A percentile compares a stretch with the other conserved stretches of the same genome.
These are phyloP conservation scores for Triops longicaudatus DNA, from an alignment of 1,140 invertebrate genomes.

Conservation along the genomic window DNA sequence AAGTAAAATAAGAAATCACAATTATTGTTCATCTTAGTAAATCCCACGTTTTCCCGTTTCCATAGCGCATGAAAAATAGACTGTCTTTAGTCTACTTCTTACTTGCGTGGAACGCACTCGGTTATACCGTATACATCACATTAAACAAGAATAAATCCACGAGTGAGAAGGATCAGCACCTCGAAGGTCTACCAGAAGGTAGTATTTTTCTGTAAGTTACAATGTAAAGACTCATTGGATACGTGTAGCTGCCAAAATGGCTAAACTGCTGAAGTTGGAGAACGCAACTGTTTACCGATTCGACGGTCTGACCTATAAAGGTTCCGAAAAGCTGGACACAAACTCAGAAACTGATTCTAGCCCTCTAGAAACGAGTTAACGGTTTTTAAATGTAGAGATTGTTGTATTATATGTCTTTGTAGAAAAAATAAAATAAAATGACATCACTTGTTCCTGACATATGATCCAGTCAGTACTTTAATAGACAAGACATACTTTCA, in stretches of 20 bases:
- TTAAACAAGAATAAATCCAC: neutral
- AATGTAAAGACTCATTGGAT: constrained; percentile 27
- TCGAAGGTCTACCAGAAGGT: neutral
- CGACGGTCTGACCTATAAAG: constrained; percentile 39
- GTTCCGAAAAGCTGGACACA: constrained; percentile 42
- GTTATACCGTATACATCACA: constrained; percentile 46
- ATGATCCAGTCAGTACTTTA: constrained; percentile 4
- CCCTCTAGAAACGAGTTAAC: neutral
- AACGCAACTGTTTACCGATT: constrained; percentile 47
- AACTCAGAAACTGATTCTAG: constrained; percentile 33
- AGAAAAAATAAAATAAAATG: constrained; percentile 19
- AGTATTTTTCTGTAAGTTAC: neutral
- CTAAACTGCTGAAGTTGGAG: constrained; percentile 44
- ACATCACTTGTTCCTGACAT: constrained; percentile 16
- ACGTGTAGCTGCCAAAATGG: constrained; percentile 40
- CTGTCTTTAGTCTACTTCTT: constrained; percentile 51
- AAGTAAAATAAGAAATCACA: constrained; percentile 32
- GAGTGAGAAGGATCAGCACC: neutral
- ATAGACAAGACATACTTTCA: neutral
- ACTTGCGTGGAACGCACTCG: constrained; percentile 55
- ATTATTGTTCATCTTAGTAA: neutral
- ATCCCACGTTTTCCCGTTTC: constrained; percentile 31
- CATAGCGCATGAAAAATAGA: constrained; percentile 48
- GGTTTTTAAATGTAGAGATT: constrained; percentile 1
- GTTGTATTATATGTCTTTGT: neutral